Percentiles rank a stretch among this genome's conserved stretches.
These are phyloP conservation scores for Platalea minor DNA, from an alignment of 2,797 vertebrate species.

Conservation along the genomic window DNA sequence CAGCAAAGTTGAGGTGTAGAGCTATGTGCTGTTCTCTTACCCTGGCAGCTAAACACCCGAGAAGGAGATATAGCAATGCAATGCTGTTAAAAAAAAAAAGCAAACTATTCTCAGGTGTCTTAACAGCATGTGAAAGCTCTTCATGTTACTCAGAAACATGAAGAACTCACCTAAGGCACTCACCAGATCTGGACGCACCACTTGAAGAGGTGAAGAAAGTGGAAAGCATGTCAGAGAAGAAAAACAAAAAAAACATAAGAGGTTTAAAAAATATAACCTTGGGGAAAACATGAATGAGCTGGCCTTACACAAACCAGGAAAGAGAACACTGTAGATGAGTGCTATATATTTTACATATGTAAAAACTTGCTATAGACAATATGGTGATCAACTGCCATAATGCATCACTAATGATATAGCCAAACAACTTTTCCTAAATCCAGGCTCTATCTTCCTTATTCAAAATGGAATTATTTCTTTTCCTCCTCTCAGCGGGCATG, in stretches of 20 bases:
- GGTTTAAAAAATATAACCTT: background rate
- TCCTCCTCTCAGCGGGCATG: background rate
- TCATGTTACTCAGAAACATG: background rate
- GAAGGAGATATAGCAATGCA: background rate
- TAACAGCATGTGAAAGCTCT: background rate
- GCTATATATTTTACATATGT: background rate
- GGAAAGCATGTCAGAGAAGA: background rate
- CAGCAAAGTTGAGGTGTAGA: background rate
- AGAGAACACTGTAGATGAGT: background rate
- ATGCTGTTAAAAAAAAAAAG: background rate
- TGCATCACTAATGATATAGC: background rate
- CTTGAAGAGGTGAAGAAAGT: background rate
- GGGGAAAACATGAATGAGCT: background rate
- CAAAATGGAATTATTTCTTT: background rate
- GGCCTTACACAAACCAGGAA: background rate
- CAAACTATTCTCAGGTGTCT: background rate
- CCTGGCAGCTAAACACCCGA: background rate
- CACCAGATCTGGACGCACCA: background rate
- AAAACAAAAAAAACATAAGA: background rate
- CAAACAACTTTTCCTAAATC: background rate
- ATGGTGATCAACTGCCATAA: background rate
- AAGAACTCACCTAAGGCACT: background rate
- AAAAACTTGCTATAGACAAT: background rate
- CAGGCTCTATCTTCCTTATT: background rate
- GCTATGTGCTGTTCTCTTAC: background rate